Evolutionary conservation across 53 echinoderm and acorn worm genomes (phyloP), one percentile per base, ranked within the genome.

Genomic region (Paracentrotus lividus): DNA sequence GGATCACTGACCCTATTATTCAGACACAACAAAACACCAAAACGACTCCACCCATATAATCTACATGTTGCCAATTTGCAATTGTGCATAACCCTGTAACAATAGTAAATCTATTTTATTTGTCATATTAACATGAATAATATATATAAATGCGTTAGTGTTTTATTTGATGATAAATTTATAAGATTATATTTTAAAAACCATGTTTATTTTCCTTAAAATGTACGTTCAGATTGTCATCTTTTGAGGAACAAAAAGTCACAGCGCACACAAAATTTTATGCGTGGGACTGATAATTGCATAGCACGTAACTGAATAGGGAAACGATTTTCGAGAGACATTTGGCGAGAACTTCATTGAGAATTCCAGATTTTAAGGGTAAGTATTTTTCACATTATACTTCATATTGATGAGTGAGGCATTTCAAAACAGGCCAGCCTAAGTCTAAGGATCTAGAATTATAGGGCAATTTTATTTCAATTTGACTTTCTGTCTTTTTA

Each of bases 1-100:
- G 26, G 84, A 14, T 85, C 29, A 49, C 26, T 26, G 9, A 13
- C 47, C 85, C 49, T 10, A 84, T 27, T 51, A 0, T n/a, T 47
- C 20, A 3, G 40, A 7, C 85, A 49, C 14, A 26, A 49, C 8
- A 47, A 77, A n/a, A n/a, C n/a, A n/a, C n/a, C 77, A 77, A 77
- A 85, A 18, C 34, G 85, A 85, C 85, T 85, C 85, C 85, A 85
- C n/a, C 85, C 85, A 85, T 27, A 49, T 85, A 49, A 49, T 85
- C n/a, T 49, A 49, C 72, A 72, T 85, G 49, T 51, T 85, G 85
- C 85, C 85, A 85, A 85, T 85, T 85, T 85, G 85, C 4, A 42
- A 77, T 42, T 38, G 20, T n/a, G n/a, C n/a, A n/a, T 77, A 38
- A 16, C 77, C 34, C 15, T 2, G 61, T 54, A 54, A 54, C 13